A percentile compares a stretch with the other conserved stretches of the same genome.
Evolutionary conservation across 2,888 invertebrate species (phyloP).

Genomic region (Drosophila siamana): DNA sequence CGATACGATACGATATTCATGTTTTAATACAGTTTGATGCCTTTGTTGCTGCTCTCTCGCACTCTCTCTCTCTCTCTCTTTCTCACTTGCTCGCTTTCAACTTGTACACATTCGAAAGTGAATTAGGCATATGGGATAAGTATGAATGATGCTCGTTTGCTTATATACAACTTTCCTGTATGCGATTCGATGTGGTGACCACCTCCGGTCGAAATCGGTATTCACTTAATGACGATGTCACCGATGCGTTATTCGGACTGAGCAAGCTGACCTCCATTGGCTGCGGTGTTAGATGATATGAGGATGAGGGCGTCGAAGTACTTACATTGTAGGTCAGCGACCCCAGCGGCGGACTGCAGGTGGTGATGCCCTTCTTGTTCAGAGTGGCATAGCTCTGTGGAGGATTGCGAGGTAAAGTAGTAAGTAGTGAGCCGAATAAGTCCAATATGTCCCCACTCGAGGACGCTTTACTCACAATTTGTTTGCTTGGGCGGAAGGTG

Average conservation of each 20-base stretch:
- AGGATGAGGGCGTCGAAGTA: constrained; percentile 81
- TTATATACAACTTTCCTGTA: constrained; percentile 97
- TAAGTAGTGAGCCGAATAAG: neutral
- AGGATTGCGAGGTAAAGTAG: constrained; percentile 1
- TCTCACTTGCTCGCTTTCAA: neutral
- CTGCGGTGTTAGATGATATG: constrained; percentile 85
- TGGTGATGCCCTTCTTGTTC: constrained; percentile 88
- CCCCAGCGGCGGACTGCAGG: constrained; percentile 85
- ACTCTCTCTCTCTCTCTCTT: constrained; percentile 13
- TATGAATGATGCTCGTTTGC: constrained; percentile 14
- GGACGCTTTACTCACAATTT: constrained; percentile 85
- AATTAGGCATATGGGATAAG: constrained; percentile 39
- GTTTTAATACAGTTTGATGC: constrained; percentile 57
- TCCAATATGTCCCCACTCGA: too few species aligned
- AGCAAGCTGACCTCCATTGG: constrained; percentile 85
- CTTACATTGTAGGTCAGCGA: constrained; percentile 73
- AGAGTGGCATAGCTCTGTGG: constrained; percentile 93
- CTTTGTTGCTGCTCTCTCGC: constrained; percentile 12
- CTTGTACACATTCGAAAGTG: constrained; percentile 35
- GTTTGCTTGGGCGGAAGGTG: constrained; percentile 86
- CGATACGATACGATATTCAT: constrained; percentile 49
- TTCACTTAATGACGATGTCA: constrained; percentile 92
- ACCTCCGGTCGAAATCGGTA: constrained; percentile 93
- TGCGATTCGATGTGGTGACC: constrained; percentile 94
- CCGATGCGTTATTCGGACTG: constrained; percentile 86